Percentiles rank a stretch among this genome's conserved stretches.
These are phyloP conservation scores for Uloborus diversus DNA, from an alignment of 1,140 invertebrate genomes.

Conservation along the genomic window DNA sequence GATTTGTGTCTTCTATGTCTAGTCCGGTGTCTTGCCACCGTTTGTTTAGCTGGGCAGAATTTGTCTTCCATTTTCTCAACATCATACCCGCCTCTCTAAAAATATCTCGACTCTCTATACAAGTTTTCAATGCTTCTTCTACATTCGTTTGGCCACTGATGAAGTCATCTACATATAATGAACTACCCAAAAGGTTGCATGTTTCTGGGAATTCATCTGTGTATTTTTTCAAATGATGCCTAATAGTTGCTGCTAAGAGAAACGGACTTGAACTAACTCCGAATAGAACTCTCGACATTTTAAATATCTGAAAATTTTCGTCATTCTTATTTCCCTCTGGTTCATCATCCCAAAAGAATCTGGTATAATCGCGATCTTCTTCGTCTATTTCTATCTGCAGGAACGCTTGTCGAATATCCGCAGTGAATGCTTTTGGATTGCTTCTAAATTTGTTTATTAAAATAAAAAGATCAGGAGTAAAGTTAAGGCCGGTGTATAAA, in stretches of 20 bases:
- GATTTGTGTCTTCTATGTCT: neutral
- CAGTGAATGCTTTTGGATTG: conserved; percentile 10
- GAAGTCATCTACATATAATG: neutral
- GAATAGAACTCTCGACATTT: neutral
- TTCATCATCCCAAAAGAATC: neutral
- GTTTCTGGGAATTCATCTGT: neutral
- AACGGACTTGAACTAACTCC: neutral
- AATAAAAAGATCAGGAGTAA: conserved; percentile 6
- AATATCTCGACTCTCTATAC: neutral
- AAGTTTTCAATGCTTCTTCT: conserved; percentile 12
- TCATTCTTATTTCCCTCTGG: too few relatives aligned
- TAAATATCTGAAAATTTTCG: neutral
- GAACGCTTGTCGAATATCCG: conserved; percentile 56
- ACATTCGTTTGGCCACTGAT: neutral
- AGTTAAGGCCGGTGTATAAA: conserved; percentile 21
- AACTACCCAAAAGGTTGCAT: neutral
- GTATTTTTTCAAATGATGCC: conserved; percentile 8
- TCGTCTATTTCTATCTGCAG: conserved; percentile 9
- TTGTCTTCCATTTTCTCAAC: neutral
- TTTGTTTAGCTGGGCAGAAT: neutral
- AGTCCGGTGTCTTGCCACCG: neutral
- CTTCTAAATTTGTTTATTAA: conserved; percentile 28
- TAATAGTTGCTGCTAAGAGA: conserved; percentile 1
- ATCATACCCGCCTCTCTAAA: neutral
- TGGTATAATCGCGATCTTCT: conserved; percentile 20